Evolutionary conservation across 2,888 invertebrate genomes (phyloP).

Genomic region (Papilio protenor): DNA sequence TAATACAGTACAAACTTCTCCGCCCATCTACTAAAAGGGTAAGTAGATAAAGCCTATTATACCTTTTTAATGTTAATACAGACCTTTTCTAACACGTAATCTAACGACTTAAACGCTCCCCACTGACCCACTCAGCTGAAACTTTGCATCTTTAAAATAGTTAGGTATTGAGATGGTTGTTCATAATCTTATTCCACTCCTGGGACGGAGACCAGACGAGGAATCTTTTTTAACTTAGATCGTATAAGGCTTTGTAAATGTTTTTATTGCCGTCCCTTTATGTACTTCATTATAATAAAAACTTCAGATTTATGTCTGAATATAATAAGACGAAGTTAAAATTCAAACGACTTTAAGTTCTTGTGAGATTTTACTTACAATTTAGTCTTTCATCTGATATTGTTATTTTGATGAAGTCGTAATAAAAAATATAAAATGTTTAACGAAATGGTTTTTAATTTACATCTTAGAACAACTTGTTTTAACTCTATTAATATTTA

Average conservation of each 20-base stretch:
- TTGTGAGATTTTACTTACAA: background rate
- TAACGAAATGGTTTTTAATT: background rate
- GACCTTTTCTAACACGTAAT: slow-evolving; percentile 22
- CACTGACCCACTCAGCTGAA: slow-evolving; percentile 33
- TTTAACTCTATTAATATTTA: slow-evolving; percentile 26
- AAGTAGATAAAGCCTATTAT: background rate
- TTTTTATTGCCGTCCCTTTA: slow-evolving; percentile 26
- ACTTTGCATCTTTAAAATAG: slow-evolving; percentile 43
- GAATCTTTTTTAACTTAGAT: slow-evolving; percentile 35
- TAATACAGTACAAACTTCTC: background rate
- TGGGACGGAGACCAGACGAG: slow-evolving; percentile 25
- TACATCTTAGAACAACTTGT: background rate
- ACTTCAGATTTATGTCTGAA: background rate
- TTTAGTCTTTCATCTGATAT: background rate
- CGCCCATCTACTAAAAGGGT: background rate
- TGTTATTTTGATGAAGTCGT: background rate
- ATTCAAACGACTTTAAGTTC: background rate
- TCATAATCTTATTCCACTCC: slow-evolving; percentile 41
- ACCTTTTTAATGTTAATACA: slow-evolving; percentile 25
- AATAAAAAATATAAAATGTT: background rate
- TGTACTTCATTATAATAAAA: slow-evolving; percentile 1
- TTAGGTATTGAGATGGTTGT: slow-evolving; percentile 33
- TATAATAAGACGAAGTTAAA: background rate
- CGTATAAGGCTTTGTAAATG: slow-evolving; percentile 14
- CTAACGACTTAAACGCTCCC: slow-evolving; percentile 37